Evolutionary conservation across 2,888 invertebrate species (phyloP).

Genomic region (Dysmachus trigonus): DNA sequence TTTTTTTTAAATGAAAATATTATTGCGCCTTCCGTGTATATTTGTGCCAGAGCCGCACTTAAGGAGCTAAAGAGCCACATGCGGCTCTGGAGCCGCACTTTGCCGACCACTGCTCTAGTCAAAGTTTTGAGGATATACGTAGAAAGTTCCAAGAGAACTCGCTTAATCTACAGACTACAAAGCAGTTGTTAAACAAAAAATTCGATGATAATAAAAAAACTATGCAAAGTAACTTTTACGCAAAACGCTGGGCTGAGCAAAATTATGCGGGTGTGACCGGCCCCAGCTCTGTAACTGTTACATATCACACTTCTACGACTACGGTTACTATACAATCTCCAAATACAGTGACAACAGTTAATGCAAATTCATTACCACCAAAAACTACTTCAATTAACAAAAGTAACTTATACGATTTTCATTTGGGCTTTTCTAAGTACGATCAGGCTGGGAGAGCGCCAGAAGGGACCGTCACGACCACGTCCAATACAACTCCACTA

Average conservation of each 20-base stretch:
- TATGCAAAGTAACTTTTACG: slow-evolving; percentile 45
- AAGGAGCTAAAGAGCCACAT: too few species aligned
- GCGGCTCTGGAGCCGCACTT: too few species aligned
- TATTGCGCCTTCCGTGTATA: too few species aligned
- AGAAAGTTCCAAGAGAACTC: background rate
- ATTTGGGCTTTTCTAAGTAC: slow-evolving; percentile 42
- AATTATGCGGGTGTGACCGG: background rate
- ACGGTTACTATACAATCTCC: slow-evolving; percentile 33
- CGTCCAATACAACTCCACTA: background rate
- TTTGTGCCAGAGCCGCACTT: too few species aligned
- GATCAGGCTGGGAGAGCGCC: slow-evolving; percentile 8
- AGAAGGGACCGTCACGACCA: background rate
- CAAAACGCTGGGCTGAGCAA: slow-evolving; percentile 37
- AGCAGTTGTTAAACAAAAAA: slow-evolving; percentile 43
- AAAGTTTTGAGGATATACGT: background rate
- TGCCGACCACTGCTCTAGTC: too few species aligned
- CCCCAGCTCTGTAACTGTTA: slow-evolving; percentile 34
- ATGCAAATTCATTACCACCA: slow-evolving; percentile 18
- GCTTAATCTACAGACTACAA: slow-evolving; percentile 43
- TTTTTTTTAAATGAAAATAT: too few species aligned
- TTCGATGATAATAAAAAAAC: slow-evolving; percentile 41
- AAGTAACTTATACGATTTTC: slow-evolving; percentile 40
- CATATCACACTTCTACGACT: slow-evolving; percentile 32
- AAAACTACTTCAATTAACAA: slow-evolving; percentile 4
- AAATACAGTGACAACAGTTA: slow-evolving; percentile 32